These are phyloP conservation scores for Mormyrops attenuatus DNA, from an alignment of 2,797 vertebrate genomes.

Conservation along the genomic window DNA sequence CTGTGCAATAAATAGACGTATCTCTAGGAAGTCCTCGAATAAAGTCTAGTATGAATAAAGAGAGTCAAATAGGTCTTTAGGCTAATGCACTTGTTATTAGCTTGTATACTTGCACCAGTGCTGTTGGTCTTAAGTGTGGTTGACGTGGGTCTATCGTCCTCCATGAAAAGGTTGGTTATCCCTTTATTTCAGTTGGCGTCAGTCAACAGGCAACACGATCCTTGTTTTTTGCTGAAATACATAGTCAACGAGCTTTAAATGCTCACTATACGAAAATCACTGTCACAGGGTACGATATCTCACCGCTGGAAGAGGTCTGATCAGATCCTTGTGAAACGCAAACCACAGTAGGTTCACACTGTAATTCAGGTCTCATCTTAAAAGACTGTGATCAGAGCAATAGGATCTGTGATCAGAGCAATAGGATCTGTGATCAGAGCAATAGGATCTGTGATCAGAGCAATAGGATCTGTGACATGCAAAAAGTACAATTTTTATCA, in stretches of 20 bases:
- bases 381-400: not conserved
- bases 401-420: not conserved
- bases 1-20: not conserved
- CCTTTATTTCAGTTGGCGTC: not conserved
- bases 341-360: not conserved
- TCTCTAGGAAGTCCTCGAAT: not conserved
- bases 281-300: not conserved
- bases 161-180: not conserved
- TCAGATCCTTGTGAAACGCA: not conserved
- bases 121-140: not conserved
- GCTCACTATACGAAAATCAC: not conserved
- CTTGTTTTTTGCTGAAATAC: not conserved
- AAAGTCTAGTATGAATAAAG: conserved; percentile 6
- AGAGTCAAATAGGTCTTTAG: not conserved
- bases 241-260: not conserved
- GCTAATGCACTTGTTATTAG: not conserved
- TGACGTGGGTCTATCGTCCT: not conserved
- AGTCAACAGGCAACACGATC: not conserved
- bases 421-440: not conserved
- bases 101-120: not conserved
- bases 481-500: not conserved
- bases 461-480: not conserved
- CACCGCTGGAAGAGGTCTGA: not conserved
- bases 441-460: too few species aligned
- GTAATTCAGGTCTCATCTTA: not conserved